Evolutionary conservation across 2,113 vertebrate genomes (phyloP), one percentile per base, ranked within the genome.

Genomic region (Cynocephalus volans): DNA sequence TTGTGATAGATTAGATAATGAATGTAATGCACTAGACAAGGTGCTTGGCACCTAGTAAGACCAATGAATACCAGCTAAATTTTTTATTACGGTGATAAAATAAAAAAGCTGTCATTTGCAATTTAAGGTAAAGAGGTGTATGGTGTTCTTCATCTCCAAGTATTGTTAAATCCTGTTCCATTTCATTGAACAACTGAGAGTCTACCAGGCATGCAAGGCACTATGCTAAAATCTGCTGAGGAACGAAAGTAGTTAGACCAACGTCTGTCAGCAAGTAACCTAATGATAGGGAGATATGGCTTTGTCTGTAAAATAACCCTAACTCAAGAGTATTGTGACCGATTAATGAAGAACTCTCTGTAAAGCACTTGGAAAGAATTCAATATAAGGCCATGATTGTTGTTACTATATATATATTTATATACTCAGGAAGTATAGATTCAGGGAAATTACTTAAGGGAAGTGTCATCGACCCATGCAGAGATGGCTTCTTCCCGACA

Each of bases 361-460:
- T n/a, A 67, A 84, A 77, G 48, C 24, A 76, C 36, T 76, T 48
- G 36, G 60, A 58, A 77, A 87, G 33, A 85, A 80, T 31, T 80
- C 36, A 83, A 24, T 26, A 41, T 24, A 52, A 41, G 48, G 33
- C 73, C 77, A n/a, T 4, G 18, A 64, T 36, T 15, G 1, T 33
- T 75, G 48, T 36, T 89, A 3, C 41, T 90, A n/a, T 26, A 72
- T 41, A 41, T 41, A 41, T 41, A 41, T 41, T 41, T 41, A 41
- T 41, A 41, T 41, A 36, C 26, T 41, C 21, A 87, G 60, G 50
- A 86, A 95, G 23, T 76, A 41, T 14, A 89, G 56, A 70, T 79
- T 92, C 19, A 86, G 67, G 79, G 52, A 95, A 91, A 88, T 88
- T 79, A 80, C 50, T 50, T 93, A 77, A 56, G n/a, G 45, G 36